Evolutionary conservation across 1,140 invertebrate genomes (phyloP), one percentile per base, ranked within the genome.

Genomic region (Octopus sinensis): DNA sequence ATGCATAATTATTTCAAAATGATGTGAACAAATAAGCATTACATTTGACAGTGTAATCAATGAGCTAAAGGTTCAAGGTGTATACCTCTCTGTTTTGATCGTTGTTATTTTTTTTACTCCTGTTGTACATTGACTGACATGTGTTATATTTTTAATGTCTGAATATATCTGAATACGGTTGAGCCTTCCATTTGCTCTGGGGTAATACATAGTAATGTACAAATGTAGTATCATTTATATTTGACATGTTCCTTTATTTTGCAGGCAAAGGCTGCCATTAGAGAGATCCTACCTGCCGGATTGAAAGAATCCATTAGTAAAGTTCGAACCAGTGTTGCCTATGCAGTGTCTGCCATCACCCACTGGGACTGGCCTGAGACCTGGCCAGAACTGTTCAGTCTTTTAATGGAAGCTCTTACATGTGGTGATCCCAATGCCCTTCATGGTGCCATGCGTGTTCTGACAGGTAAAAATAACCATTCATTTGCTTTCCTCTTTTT

Each of bases 341-440:
- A 95, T 90, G 94, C 94, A 4, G 93, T 95, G 80, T 94, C 94
- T 4, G 93, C 93, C 6, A 95, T 96, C 83, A 95, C 95, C 0
- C 92, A 93, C 83, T 95, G 94, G 91, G 95, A 96, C 90, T 95
- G 95, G 94, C 95, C 95, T 0, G 94, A 95, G 83, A 91, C 93
- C 80, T 96, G 95, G 95, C 93, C 94, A 7, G 92, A 94, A 62
- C 88, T 95, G 5, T 95, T 95, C 85, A 92, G 94, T 82, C 93
- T 95, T 78, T 91, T 96, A 54, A 93, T 95, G 79, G 92, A 92
- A 79, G 94, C 89, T 17, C 91, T 93, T 53, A 91, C 89, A 77
- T 91, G 90, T 85, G 91, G 90, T 1, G 89, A 92, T 81, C 87
- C 88, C 43, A 89, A 89, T 89, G 92, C 94, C 4, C 94, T 95